Conservation (phyloP, 2,888 invertebrate genomes). For the Acrobasis consociella region DNA sequence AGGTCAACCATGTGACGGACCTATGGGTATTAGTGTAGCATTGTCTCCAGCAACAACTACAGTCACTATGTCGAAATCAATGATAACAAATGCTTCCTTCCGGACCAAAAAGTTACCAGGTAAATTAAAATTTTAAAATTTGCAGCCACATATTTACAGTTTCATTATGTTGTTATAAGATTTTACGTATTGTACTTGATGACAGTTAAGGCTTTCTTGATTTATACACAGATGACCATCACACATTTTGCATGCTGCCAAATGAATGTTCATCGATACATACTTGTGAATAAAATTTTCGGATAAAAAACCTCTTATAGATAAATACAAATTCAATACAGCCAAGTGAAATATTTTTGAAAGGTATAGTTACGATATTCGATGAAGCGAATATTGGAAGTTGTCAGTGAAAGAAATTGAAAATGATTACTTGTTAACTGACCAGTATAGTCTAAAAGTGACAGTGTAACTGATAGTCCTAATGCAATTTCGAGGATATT, state of each 20-base stretch:
- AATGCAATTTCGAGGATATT: constrained; percentile 6
- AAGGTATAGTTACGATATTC: constrained; percentile 36
- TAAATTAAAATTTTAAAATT: constrained; percentile 57
- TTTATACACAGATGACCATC: constrained; percentile 52
- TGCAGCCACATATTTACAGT: constrained; percentile 1
- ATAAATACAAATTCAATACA: constrained; percentile 21
- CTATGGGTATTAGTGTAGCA: constrained; percentile 92
- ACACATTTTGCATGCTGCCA: constrained; percentile 54
- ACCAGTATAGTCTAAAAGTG: constrained; percentile 30
- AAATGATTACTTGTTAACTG: constrained; percentile 8
- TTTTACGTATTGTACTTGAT: too few species aligned
- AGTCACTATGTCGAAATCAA: constrained; percentile 93
- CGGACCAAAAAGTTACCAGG: constrained; percentile 98
- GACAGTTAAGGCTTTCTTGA: constrained; percentile 37
- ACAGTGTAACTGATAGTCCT: not conserved
- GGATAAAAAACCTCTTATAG: constrained; percentile 43
- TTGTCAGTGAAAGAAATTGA: constrained; percentile 29
- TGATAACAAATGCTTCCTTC: constrained; percentile 99
- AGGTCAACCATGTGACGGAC: constrained; percentile 90
- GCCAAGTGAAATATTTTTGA: constrained; percentile 25
- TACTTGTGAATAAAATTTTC: constrained; percentile 47
- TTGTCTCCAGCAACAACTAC: constrained; percentile 88
- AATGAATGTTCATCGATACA: constrained; percentile 56
- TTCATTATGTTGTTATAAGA: too few species aligned
- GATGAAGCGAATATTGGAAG: constrained; percentile 35